These are phyloP conservation scores for Serripes groenlandicus DNA, from an alignment of 2,888 invertebrate species.

Conservation along the genomic window DNA sequence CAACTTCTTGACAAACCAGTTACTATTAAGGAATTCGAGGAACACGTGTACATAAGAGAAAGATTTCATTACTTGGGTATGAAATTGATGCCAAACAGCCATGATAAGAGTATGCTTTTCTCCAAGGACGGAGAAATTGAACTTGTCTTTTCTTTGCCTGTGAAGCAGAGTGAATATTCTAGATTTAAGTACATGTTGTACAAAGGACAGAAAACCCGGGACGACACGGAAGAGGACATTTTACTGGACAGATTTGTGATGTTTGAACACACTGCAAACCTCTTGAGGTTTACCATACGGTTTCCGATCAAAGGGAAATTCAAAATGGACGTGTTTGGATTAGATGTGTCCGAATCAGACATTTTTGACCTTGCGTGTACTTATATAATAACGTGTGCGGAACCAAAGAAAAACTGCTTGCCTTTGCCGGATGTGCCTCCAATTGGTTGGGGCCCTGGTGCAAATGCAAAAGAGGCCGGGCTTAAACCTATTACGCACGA, in stretches of 20 bases:
- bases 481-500: constrained; percentile 81
- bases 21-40: constrained; percentile 77
- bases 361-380: constrained; percentile 83
- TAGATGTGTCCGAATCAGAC: constrained; percentile 77
- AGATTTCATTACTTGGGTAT: constrained; percentile 81
- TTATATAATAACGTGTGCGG: constrained; percentile 81
- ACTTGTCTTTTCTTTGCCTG: constrained; percentile 78
- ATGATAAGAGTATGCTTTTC: constrained; percentile 73
- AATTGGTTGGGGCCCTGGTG: constrained; percentile 84
- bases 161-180: constrained; percentile 71
- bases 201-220: constrained; percentile 63
- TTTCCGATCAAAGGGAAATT: constrained; percentile 82
- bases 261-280: constrained; percentile 79
- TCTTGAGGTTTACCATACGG: constrained; percentile 75
- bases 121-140: constrained; percentile 80
- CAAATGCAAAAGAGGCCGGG: constrained; percentile 79
- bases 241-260: constrained; percentile 82
- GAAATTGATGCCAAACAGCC: constrained; percentile 72
- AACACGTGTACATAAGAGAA: constrained; percentile 83
- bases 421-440: constrained; percentile 84
- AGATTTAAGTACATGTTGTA: constrained; percentile 84
- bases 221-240: constrained; percentile 67
- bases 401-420: constrained; percentile 77
- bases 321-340: constrained; percentile 84
- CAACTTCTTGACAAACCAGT: constrained; percentile 81